phyloP scores from a whole-genome alignment of 2,888 invertebrate species.

The Thalpophila matura region DNA sequence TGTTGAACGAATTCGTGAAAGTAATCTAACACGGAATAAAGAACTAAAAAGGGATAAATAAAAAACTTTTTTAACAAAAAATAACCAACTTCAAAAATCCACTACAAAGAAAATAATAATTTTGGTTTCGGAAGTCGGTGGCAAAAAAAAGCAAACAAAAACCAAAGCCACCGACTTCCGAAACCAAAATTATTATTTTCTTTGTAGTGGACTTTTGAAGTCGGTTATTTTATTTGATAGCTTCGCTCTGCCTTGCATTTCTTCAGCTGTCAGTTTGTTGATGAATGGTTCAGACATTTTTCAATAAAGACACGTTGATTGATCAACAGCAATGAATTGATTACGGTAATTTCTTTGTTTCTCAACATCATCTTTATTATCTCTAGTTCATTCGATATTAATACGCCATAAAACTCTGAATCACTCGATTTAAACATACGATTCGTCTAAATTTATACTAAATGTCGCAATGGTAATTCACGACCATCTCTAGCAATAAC shows the following conservation, averaged over 20 bases:
- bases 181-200: no score
- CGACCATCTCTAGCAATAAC: constrained; percentile 57
- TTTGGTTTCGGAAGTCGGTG: no score
- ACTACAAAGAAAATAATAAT: no score
- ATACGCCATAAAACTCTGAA: constrained; percentile 61
- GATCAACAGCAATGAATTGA: constrained; percentile 13
- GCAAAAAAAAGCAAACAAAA: no score
- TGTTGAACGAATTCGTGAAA: no score
- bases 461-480: constrained; percentile 66
- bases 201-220: no score
- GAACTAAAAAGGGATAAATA: no score
- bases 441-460: constrained; percentile 72
- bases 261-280: neutral
- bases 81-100: no score
- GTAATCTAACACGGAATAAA: no score
- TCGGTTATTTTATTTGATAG: no score
- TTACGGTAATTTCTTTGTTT: constrained; percentile 4
- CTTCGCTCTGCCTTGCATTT: neutral
- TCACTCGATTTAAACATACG: constrained; percentile 59
- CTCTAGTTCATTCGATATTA: constrained; percentile 58
- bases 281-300: neutral
- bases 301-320: constrained; percentile 12
- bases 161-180: no score
- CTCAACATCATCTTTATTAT: constrained; percentile 41
- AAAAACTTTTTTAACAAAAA: no score